Evolutionary conservation across 1,140 invertebrate species (phyloP).

Genomic region (Panagrolaimus sp.): DNA sequence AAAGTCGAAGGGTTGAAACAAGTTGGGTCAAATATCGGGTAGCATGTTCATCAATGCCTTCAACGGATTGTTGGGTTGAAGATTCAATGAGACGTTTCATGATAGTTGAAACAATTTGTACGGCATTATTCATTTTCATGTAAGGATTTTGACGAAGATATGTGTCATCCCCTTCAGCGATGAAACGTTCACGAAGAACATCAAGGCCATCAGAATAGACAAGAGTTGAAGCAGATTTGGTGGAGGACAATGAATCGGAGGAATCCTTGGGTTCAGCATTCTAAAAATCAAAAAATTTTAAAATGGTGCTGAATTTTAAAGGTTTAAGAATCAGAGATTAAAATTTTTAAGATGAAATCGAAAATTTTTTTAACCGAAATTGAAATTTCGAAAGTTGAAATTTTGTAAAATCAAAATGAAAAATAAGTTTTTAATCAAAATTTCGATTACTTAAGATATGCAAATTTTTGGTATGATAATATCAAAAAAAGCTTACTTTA

Average conservation of each 20-base stretch:
- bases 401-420: no score
- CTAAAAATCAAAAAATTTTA: constrained; percentile 11
- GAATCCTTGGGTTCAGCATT: constrained; percentile 16
- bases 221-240: constrained; percentile 1
- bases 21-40: constrained; percentile 37
- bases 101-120: constrained; percentile 22
- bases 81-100: constrained; percentile 20
- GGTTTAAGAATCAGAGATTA: background rate
- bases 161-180: constrained; percentile 37
- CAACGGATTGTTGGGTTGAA: background rate
- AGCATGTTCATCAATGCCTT: constrained; percentile 19
- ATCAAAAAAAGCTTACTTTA: background rate
- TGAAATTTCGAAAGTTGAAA: no score
- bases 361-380: background rate
- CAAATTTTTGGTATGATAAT: background rate
- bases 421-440: background rate
- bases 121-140: constrained; percentile 21
- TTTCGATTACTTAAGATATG: background rate
- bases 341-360: background rate
- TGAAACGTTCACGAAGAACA: constrained; percentile 30
- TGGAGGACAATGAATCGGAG: background rate
- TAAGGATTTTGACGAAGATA: constrained; percentile 27
- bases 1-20: constrained; percentile 38
- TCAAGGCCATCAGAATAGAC: constrained; percentile 22
- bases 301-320: background rate